Conservation (phyloP, 2,113 vertebrate genomes). For the Rousettus leschenaultii region DNA sequence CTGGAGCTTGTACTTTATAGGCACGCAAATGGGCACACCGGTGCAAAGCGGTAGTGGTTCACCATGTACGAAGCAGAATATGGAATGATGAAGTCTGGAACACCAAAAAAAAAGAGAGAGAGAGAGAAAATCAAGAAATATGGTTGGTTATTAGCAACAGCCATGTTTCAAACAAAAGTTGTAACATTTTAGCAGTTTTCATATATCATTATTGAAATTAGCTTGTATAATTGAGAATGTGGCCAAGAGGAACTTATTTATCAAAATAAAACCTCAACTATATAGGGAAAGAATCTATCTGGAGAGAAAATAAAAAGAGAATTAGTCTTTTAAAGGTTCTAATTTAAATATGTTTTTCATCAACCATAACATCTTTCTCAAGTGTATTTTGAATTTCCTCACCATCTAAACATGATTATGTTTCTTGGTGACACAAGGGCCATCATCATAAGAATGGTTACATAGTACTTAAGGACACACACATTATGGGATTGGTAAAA, state of each 20-base stretch:
- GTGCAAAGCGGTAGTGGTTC: conserved; percentile 16
- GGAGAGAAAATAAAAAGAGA: neutral
- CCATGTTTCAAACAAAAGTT: conserved; percentile 7
- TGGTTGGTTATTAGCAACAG: neutral
- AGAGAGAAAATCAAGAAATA: neutral
- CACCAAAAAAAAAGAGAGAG: neutral
- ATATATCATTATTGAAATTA: neutral
- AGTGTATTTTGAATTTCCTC: neutral
- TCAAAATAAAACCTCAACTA: neutral
- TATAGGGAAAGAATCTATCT: neutral
- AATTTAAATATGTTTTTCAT: neutral
- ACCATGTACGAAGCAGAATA: conserved; percentile 22
- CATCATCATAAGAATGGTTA: neutral
- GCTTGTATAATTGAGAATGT: conserved; percentile 19
- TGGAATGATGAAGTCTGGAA: conserved; percentile 63
- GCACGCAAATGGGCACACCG: conserved; percentile 45
- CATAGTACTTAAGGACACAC: neutral
- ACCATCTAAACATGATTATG: neutral
- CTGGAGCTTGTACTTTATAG: conserved; percentile 53
- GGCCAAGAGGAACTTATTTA: neutral
- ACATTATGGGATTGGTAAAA: neutral
- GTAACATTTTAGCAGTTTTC: neutral
- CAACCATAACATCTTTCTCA: neutral
- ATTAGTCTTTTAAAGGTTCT: neutral
- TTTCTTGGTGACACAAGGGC: neutral